A percentile compares a stretch with the other conserved stretches of the same genome.
Conservation (phyloP, 1,140 invertebrate genomes). For the Achroia grisella region DNA sequence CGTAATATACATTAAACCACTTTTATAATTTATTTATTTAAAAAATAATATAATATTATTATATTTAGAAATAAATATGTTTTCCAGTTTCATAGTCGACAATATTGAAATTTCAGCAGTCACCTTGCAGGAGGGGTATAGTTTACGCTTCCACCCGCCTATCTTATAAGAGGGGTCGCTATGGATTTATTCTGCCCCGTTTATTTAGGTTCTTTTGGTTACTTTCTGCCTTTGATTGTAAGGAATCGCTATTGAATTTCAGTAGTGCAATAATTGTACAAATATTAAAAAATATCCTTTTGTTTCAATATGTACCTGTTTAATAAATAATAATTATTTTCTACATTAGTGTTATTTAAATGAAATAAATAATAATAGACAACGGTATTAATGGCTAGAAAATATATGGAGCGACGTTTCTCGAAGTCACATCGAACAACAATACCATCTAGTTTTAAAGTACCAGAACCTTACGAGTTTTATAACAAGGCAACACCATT, state of each 20-base stretch:
- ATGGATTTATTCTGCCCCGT: conserved; percentile 31
- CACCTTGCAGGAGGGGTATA: conserved; percentile 24
- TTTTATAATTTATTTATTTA: too few relatives aligned
- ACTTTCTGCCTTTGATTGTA: conserved; percentile 15
- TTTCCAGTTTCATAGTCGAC: conserved; percentile 15
- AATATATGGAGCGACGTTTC: conserved; percentile 70
- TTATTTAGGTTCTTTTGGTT: conserved; percentile 17
- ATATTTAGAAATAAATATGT: not conserved
- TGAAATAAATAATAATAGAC: conserved; percentile 5
- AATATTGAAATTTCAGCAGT: conserved; percentile 9
- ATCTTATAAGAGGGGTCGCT: conserved; percentile 29
- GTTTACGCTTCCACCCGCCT: conserved; percentile 27
- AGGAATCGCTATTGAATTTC: conserved; percentile 13
- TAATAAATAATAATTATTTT: conserved; percentile 4
- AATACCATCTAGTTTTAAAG: conserved; percentile 61
- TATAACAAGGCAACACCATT: conserved; percentile 71
- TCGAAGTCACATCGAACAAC: conserved; percentile 62
- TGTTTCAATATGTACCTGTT: too few relatives aligned
- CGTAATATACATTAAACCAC: too few relatives aligned
- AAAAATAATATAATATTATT: too few relatives aligned
- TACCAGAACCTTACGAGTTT: conserved; percentile 64
- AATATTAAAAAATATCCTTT: too few relatives aligned
- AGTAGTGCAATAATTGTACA: too few relatives aligned
- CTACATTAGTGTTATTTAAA: not conserved
- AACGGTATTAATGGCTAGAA: conserved; percentile 60